Percentiles rank a stretch among this genome's conserved stretches.
Evolutionary conservation across 1,140 invertebrate species (phyloP).

Genomic region (Chironomus tepperi): DNA sequence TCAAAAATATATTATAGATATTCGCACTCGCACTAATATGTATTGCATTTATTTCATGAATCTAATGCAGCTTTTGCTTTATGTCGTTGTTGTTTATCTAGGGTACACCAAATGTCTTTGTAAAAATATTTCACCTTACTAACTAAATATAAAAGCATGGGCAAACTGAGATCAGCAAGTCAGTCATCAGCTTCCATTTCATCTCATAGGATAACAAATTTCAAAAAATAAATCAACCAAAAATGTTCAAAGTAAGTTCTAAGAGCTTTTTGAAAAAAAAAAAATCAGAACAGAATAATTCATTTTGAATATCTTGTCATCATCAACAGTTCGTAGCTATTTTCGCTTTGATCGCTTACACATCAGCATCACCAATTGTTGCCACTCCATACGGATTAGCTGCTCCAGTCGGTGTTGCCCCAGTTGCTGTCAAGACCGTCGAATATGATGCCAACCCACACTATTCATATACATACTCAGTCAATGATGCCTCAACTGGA

Average conservation of each 20-base stretch:
- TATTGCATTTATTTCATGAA: neutral
- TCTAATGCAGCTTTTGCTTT: neutral
- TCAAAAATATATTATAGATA: neutral
- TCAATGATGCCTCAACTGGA: slow-evolving; percentile 46
- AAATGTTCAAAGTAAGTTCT: slow-evolving; percentile 33
- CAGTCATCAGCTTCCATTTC: slow-evolving; percentile 39
- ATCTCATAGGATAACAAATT: slow-evolving; percentile 37
- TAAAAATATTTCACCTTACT: too few relatives aligned
- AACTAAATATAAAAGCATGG: neutral
- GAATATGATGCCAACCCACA: slow-evolving; percentile 44
- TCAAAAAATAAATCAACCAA: slow-evolving; percentile 38
- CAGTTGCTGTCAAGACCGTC: slow-evolving; percentile 30
- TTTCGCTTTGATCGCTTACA: slow-evolving; percentile 27
- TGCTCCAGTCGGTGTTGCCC: slow-evolving; percentile 28
- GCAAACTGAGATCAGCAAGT: slow-evolving; percentile 31
- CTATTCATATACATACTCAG: slow-evolving; percentile 47
- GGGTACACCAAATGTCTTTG: neutral
- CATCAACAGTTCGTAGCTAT: slow-evolving; percentile 22
- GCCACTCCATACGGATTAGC: slow-evolving; percentile 28
- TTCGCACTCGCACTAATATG: neutral
- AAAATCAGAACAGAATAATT: slow-evolving; percentile 17
- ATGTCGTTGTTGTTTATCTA: neutral
- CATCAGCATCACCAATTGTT: slow-evolving; percentile 32
- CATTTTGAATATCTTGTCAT: slow-evolving; percentile 25
- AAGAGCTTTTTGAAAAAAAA: neutral